Base-by-base conservation (phyloP, 2,888 invertebrate species). In the Tolmerus cingulatus region DNA sequence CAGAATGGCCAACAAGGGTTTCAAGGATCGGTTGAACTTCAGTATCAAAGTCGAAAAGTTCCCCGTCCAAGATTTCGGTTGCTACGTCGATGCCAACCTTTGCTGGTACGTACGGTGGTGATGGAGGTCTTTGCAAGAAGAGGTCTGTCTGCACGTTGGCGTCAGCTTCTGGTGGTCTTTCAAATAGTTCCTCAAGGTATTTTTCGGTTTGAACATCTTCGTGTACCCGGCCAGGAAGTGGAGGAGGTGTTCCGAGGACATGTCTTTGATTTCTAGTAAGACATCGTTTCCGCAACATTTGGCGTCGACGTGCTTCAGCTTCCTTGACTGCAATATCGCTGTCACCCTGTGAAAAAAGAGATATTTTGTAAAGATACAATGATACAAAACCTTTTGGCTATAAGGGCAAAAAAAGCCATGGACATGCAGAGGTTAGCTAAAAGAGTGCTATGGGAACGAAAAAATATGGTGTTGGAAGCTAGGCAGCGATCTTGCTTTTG, bases 21-120 rank as follows among this genome's bases (percentile, higher is more conserved):
- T 98, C 98, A 89, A 98, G 94, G 89, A 98, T 95, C 1, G 98
- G 97, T 92, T 96, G 96, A 86, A 98, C 97, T 93, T 98, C 98
- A 91, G 95, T 93, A 92, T 98, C 98, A 93, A 97, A 98, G 93
- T 98, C 97, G 93, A 97, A 98, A 87, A 98, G 97, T 92, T 98
- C 98, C 87, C 97, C 98, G 1, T 97, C 97, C 90, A 95, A 95
- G 89, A 98, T 97, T 93, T 98, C 98, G 74, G 98, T 98, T 90
- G 93, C 93, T 7, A 94, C 95, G 92, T 98, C 97, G 85, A 95
- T 94, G 37, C 98, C 98, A 88, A 95, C 95, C 93, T 96, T 97
- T 87, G 95, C 95, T 8, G 97, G 96, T 89, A 96, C 94, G 92
- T 96, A 97, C 57, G 94, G 93, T 1, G 97, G 97, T 85, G 97